Base-by-base conservation (phyloP, 1,140 invertebrate species). In the Schmidtea mediterranea region DNA sequence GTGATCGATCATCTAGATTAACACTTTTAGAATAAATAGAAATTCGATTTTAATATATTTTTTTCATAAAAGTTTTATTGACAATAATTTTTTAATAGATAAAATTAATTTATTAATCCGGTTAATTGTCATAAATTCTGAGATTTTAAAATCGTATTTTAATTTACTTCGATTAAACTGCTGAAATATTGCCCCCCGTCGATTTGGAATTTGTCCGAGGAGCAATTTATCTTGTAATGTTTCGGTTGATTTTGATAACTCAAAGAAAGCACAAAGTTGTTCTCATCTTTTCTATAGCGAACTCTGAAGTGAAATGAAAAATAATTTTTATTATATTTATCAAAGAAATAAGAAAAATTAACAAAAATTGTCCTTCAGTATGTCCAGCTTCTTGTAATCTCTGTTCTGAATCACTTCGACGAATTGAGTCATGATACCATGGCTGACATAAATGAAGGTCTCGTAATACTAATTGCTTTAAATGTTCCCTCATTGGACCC, bases 171-270 rank as follows among this genome's bases (percentile, higher is more conserved):
- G 54, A 69, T 67, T 10, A 70, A 55, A 51, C 60, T 65, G 37
- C 65, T 58, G 59, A 70, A 70, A 38, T 62, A 59, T n/a, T 65
- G 65, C 16, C 69, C 69, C 56, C 68, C 64, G 46, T 69, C 66
- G 45, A 71, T 69, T 10, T 59, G 61, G 46, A 54, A 56, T 41
- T 61, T 56, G 19, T 45, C 58, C 54, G 8, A 52, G 49, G 36
- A 53, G 50, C 51, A 52, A 51, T 65, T 61, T 46, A 70, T 65
- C 45, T 63, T 63, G 49, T 71, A 71, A 53, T 70, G 69, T 24
- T 69, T 60, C n/a, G 64, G 56, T 21, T 56, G 52, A 5, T 52
- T 52, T 40, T 61, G 55, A 53, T 56, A 63, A 49, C 66, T 67
- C 2, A 71, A 47, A 36, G 66, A 67, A 9, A 71, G 49, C 10